Conservation (phyloP, 2,113 vertebrate species). For the Astatotilapia flaviijosephi region DNA sequence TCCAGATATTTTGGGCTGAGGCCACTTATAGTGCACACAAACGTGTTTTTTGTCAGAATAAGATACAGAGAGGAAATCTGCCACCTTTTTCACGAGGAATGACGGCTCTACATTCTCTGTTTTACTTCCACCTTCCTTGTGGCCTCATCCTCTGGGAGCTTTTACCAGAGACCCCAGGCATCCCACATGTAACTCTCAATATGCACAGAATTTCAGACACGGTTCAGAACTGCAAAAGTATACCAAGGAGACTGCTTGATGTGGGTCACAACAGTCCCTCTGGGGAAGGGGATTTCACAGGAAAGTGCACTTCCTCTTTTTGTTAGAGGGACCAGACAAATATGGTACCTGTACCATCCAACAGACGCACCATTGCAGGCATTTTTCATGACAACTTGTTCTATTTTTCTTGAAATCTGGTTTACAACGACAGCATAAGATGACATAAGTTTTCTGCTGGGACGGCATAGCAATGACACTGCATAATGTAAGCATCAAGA, state of each 20-base stretch:
- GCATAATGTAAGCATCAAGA: background rate
- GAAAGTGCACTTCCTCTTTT: background rate
- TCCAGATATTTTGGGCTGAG: background rate
- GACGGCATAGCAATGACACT: background rate
- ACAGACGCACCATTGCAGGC: background rate
- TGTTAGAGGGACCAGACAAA: background rate
- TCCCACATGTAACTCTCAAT: background rate
- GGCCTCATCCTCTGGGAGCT: background rate
- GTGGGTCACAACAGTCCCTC: background rate
- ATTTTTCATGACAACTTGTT: background rate
- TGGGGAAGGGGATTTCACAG: background rate
- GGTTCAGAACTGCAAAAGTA: background rate
- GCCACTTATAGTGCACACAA: background rate
- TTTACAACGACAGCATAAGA: background rate
- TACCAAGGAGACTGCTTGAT: background rate
- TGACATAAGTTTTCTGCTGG: background rate
- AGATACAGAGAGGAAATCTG: background rate
- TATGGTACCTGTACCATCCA: background rate
- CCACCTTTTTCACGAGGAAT: background rate
- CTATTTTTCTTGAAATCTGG: background rate
- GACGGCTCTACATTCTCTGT: background rate
- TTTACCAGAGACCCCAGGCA: background rate
- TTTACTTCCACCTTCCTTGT: background rate
- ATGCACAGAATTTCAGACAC: background rate
- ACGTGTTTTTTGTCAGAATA: background rate